Evolutionary conservation across 2,113 vertebrate genomes (phyloP).

Genomic region (Channa argus): DNA sequence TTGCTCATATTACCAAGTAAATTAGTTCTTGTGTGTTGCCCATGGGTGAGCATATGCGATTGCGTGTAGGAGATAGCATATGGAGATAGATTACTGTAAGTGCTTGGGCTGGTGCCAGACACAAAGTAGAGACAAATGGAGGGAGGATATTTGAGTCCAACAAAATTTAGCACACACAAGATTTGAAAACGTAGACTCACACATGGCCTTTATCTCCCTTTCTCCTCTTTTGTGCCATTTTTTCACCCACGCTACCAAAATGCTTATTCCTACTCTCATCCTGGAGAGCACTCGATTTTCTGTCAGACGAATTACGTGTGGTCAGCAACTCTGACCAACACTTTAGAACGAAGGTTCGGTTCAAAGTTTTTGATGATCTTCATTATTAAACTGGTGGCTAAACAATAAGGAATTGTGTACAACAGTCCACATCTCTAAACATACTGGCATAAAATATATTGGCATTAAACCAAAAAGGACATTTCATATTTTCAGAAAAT

Average conservation of each 20-base stretch:
- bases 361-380: too few relatives aligned
- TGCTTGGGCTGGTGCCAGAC: constrained; percentile 62
- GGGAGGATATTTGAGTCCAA: constrained; percentile 34
- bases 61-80: constrained; percentile 53
- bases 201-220: constrained; percentile 38
- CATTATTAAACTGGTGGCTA: not conserved
- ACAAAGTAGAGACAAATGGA: constrained; percentile 62
- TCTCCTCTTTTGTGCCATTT: not conserved
- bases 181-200: constrained; percentile 1
- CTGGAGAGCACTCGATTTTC: constrained; percentile 1
- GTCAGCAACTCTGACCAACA: too few relatives aligned
- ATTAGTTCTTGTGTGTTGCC: constrained; percentile 55
- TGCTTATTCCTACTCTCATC: not conserved
- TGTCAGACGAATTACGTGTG: not conserved
- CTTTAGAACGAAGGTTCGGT: too few relatives aligned
- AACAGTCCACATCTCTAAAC: not conserved
- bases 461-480: not conserved
- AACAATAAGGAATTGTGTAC: too few relatives aligned
- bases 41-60: not conserved
- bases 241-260: not conserved
- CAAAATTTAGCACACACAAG: constrained; percentile 18
- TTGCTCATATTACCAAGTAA: constrained; percentile 41
- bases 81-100: constrained; percentile 60
- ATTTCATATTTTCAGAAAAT: not conserved
- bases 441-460: too few relatives aligned